These are phyloP conservation scores for Cantharis flavilabris DNA, from an alignment of 2,888 invertebrate genomes.

Conservation along the genomic window DNA sequence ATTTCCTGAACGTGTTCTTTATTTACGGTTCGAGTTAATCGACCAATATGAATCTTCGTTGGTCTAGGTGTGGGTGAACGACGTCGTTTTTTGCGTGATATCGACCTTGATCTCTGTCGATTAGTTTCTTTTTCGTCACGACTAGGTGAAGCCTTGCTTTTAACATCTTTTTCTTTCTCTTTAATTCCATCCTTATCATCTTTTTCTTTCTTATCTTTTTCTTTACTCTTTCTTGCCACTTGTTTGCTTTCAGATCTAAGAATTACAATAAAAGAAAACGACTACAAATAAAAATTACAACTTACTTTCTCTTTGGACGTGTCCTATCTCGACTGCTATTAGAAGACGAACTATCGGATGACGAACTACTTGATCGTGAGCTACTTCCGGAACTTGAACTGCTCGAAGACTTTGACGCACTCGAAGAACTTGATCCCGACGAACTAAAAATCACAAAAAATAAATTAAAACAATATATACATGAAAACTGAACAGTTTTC, in stretches of 20 bases:
- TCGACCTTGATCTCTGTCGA: conserved; percentile 62
- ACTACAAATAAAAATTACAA: not conserved
- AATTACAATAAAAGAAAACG: not conserved
- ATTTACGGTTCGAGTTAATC: conserved; percentile 89
- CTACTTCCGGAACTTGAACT: conserved; percentile 70
- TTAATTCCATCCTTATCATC: conserved; percentile 30
- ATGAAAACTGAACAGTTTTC: too few species aligned
- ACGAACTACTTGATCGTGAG: conserved; percentile 59
- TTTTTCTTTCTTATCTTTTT: conserved; percentile 49
- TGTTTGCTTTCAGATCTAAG: conserved; percentile 45
- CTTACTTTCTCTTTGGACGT: conserved; percentile 67
- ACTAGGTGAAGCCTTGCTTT: conserved; percentile 32
- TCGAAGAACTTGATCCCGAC: conserved; percentile 82
- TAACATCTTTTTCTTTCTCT: conserved; percentile 55
- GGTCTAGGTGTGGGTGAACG: conserved; percentile 90
- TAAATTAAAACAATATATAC: too few species aligned
- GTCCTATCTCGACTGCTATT: conserved; percentile 69
- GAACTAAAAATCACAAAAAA: conserved; percentile 64
- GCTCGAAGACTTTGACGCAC: conserved; percentile 79
- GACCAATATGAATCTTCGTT: conserved; percentile 91
- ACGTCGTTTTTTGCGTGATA: conserved; percentile 72
- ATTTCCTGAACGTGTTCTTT: conserved; percentile 90
- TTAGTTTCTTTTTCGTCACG: conserved; percentile 17
- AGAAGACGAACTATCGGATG: conserved; percentile 67
- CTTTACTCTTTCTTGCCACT: conserved; percentile 50